phyloP scores from a whole-genome alignment of 2,888 invertebrate genomes.

The Philopedon plagiatum region DNA sequence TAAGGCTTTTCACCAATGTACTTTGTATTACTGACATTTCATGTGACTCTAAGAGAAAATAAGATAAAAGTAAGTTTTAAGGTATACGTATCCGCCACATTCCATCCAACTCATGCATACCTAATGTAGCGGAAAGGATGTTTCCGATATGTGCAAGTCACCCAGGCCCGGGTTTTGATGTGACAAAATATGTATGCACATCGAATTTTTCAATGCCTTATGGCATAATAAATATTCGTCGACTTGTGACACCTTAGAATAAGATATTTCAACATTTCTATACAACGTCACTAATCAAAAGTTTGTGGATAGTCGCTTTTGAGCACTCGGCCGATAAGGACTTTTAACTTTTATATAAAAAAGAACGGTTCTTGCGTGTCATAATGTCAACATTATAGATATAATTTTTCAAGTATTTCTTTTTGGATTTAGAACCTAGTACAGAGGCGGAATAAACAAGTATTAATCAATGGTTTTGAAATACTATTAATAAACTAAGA shows the following conservation, averaged over 20 bases:
- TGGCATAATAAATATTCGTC: background rate
- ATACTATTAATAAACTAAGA: too few relatives aligned
- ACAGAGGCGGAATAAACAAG: too few relatives aligned
- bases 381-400: too few relatives aligned
- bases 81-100: slow-evolving; percentile 13
- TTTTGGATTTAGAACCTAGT: too few relatives aligned
- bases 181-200: slow-evolving; percentile 23
- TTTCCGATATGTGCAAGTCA: slow-evolving; percentile 34
- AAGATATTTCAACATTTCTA: too few relatives aligned
- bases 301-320: too few relatives aligned
- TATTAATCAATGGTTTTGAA: too few relatives aligned
- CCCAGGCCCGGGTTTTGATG: slow-evolving; percentile 17
- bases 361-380: too few relatives aligned
- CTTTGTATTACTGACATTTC: slow-evolving; percentile 37
- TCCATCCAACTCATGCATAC: slow-evolving; percentile 37
- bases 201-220: slow-evolving; percentile 6
- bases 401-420: too few relatives aligned
- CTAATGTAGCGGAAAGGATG: slow-evolving; percentile 40
- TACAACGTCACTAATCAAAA: too few relatives aligned
- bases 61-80: slow-evolving; percentile 23
- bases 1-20: background rate
- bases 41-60: slow-evolving; percentile 45
- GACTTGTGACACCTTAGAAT: background rate
- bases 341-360: too few relatives aligned
- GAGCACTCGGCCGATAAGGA: too few relatives aligned